Conservation (phyloP, 2,797 vertebrate species). For the Pipistrellus pipistrellus region DNA sequence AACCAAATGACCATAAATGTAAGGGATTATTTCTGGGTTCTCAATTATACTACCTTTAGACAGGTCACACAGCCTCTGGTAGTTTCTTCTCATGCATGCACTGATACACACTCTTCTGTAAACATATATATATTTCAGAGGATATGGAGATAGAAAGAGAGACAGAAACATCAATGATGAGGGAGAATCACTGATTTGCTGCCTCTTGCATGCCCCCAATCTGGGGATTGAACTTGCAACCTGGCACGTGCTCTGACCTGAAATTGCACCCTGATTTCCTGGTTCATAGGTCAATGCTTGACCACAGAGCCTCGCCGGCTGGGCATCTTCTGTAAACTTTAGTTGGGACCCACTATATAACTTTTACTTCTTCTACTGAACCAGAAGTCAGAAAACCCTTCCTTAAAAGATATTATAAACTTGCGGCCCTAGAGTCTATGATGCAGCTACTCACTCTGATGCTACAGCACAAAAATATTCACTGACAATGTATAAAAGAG, state of each 20-base stretch:
- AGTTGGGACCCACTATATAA: background rate
- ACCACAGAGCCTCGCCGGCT: too few relatives aligned
- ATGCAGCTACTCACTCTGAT: background rate
- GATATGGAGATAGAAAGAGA: too few relatives aligned
- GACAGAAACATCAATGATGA: too few relatives aligned
- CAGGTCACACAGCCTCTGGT: background rate
- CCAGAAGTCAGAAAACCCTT: background rate
- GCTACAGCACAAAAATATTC: background rate
- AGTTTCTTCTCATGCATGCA: background rate
- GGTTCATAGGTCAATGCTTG: too few relatives aligned
- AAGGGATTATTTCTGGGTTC: background rate
- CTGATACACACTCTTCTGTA: background rate
- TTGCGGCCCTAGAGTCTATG: background rate
- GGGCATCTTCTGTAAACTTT: background rate
- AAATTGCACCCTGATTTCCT: too few relatives aligned
- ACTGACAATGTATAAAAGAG: background rate
- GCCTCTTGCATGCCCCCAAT: too few relatives aligned
- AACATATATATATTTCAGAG: background rate
- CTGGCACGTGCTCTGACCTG: too few relatives aligned
- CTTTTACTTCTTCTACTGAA: background rate
- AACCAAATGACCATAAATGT: background rate
- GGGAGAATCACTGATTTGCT: too few relatives aligned
- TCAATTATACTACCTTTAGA: background rate
- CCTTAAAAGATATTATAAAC: background rate
- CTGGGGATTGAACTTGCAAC: too few relatives aligned